Evolutionary conservation across 2,113 vertebrate species (phyloP).

Genomic region (Ceyx margarethae): DNA sequence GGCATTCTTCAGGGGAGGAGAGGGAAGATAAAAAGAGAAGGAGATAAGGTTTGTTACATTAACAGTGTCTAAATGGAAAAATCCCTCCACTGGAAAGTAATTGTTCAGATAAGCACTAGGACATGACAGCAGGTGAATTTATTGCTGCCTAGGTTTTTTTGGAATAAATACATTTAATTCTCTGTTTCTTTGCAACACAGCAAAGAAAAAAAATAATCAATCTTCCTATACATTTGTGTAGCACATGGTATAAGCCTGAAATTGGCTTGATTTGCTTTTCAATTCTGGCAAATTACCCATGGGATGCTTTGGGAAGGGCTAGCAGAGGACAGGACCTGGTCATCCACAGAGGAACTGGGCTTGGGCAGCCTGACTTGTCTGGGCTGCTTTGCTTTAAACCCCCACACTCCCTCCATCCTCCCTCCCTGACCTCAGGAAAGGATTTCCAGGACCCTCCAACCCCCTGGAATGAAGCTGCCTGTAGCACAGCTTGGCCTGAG

Average conservation of each 20-base stretch:
- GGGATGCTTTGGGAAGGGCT: neutral
- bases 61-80: neutral
- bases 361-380: neutral
- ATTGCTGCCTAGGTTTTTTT: neutral
- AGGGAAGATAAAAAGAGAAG: neutral
- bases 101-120: neutral
- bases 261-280: neutral
- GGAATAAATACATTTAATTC: neutral
- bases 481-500: neutral
- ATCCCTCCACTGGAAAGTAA: neutral
- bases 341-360: neutral
- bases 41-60: neutral
- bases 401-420: neutral
- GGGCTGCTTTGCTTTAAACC: neutral
- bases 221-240: neutral
- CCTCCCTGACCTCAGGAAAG: neutral
- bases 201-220: neutral
- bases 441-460: neutral
- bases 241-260: neutral
- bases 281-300: neutral
- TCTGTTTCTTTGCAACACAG: neutral
- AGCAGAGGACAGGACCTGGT: neutral
- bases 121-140: neutral
- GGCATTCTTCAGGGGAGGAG: neutral
- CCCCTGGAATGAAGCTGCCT: fast-evolving